Base-by-base conservation (phyloP, 2,888 invertebrate genomes). In the Coenonympha glycerion region DNA sequence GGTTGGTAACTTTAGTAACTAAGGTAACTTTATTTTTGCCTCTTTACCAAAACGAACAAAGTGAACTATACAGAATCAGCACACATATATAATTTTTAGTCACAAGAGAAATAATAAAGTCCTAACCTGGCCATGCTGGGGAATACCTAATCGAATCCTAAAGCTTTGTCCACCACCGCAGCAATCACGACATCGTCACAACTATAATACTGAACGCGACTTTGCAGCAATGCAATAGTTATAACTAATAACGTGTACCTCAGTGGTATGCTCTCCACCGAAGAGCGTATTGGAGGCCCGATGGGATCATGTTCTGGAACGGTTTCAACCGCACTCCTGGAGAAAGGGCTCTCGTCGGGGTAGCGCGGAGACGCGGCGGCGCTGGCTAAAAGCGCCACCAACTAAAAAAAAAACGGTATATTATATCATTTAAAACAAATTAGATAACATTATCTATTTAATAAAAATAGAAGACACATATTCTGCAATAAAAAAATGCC, bases 261-360 rank as follows among this genome's bases (percentile, higher is more conserved):
- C 46, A 83, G 69, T 6, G 93, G 93, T 50, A 92, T 79, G 64
- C 90, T 92, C 77, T 95, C 95, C 2, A 95, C 93, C 1, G 95
- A 94, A 40, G 91, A 89, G 52, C 95, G 88, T 52, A 95, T 81
- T 0, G 95, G 95, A 19, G 74, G 60, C 5, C 78, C 71, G 31
- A 86, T 70, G 2, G 78, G 78, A 11, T 77, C 79, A 59, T 87
- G 87, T 47, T 72, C 66, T 6, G 87, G 87, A 9, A 82, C 65
- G 4, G 79, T 77, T 64, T 87, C 86, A 6, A 83, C 77, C 3
- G 76, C 76, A 56, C 77, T 82, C 36, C 87, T 70, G 9, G 65
- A 56, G 55, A 86, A 85, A 8, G 73, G 61, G 15, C 53, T 64
- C 31, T 66, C 61, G 28, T 73, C 64, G 3, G 73, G 66, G 37